Conservation (phyloP, 2,888 invertebrate species). For the Dendrolimus houi region DNA sequence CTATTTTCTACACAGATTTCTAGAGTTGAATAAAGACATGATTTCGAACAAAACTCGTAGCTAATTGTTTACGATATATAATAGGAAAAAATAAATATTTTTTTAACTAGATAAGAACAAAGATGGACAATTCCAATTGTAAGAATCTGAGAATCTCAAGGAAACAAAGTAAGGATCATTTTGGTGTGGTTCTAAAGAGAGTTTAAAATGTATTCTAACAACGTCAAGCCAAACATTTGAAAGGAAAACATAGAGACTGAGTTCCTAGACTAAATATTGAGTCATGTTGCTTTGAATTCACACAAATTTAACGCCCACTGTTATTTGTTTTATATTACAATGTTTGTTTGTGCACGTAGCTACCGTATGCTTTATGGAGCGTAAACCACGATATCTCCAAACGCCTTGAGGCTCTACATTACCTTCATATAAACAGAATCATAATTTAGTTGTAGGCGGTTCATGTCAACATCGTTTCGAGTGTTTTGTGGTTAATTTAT, state of each 20-base stretch:
- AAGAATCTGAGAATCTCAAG: too few species aligned
- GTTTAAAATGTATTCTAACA: not conserved
- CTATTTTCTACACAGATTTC: too few species aligned
- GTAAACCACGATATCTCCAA: constrained; percentile 43
- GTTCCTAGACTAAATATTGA: constrained; percentile 32
- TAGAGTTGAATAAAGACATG: too few species aligned
- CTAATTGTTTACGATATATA: too few species aligned
- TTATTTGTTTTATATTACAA: constrained; percentile 34
- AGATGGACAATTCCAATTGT: too few species aligned
- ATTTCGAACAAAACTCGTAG: too few species aligned
- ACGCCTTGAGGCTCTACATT: constrained; percentile 22
- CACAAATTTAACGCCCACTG: constrained; percentile 29
- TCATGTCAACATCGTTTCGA: not conserved
- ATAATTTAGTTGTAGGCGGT: constrained; percentile 14
- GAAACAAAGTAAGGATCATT: too few species aligned
- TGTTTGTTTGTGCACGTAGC: constrained; percentile 20
- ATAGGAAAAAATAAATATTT: too few species aligned
- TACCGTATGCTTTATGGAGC: constrained; percentile 45
- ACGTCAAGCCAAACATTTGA: constrained; percentile 18
- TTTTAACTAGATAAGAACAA: too few species aligned
- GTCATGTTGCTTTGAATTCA: constrained; percentile 29
- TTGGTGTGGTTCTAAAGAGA: not conserved
- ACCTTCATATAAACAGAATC: constrained; percentile 22
- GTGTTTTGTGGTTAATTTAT: not conserved
- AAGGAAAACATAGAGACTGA: constrained; percentile 29